Conservation (phyloP, 2,888 invertebrate genomes). For the Elegia similella region DNA sequence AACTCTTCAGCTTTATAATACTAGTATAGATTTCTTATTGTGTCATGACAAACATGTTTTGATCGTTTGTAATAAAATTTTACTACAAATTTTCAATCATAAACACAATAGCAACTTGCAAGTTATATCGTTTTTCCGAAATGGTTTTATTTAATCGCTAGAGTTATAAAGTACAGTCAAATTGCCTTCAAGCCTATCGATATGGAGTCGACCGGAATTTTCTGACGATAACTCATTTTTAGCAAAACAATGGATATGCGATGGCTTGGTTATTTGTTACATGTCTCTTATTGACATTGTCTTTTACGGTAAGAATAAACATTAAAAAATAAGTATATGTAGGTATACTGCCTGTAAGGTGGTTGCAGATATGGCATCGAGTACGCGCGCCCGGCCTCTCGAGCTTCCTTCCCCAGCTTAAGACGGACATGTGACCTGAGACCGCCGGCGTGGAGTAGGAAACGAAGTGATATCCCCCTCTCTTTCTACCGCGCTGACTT, state of each 20-base stretch:
- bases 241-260: not conserved
- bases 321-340: not conserved
- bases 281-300: not conserved
- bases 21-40: too few relatives aligned
- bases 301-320: not conserved
- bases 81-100: not conserved
- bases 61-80: not conserved
- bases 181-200: not conserved
- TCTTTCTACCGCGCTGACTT: too few relatives aligned
- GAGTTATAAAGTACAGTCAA: too few relatives aligned
- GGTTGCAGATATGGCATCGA: too few relatives aligned
- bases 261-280: conserved; percentile 8
- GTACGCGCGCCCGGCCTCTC: too few relatives aligned
- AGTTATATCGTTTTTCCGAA: not conserved
- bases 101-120: not conserved
- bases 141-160: not conserved
- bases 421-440: too few relatives aligned
- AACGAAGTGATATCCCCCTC: too few relatives aligned
- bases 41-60: not conserved
- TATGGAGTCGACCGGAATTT: not conserved
- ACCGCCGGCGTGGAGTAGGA: too few relatives aligned
- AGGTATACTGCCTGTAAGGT: too few relatives aligned
- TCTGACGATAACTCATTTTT: not conserved
- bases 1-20: too few relatives aligned
- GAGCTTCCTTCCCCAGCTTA: too few relatives aligned